Base-by-base conservation (phyloP, 2,888 invertebrate species). In the Diaprepes abbreviatus region DNA sequence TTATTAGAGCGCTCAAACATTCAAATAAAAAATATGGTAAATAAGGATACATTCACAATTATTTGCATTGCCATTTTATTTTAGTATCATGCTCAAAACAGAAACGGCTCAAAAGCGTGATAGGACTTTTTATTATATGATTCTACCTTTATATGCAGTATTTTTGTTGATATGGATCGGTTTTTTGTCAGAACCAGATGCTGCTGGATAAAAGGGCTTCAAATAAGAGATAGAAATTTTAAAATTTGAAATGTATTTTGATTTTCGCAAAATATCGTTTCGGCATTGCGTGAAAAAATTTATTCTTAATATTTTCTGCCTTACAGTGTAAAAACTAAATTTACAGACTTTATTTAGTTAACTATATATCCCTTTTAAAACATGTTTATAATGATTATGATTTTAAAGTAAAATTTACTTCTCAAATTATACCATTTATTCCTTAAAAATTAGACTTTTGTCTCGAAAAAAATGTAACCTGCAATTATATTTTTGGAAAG, bases 11-110 rank as follows among this genome's bases (percentile, higher is more conserved):
- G 28, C 55, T 67, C 54, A 67, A 54, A 48, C 63, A 50, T 50
- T 59, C 63, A 58, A 59, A 64, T 38, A 64, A 63, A 69, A 69
- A 58, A 52, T 69, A 69, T 59, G 64, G 64, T 50, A 68, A 63
- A 57, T 63, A 68, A 55, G 57, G 57, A 43, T 14, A 57, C 69
- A 57, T 69, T 70, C 54, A 28, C 70, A 70, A 66, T 66, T 66
- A 70, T 70, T 69, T 48, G 60, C 48, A 50, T 24, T 48, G 48
- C 70, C 57, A 17, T 70, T 70, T 69, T 63, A 40, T 59, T 59
- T 52, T 54, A 59, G 59, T 43, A 45, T 35, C 54, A 55, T 43
- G 54, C 54, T 59, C 38, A 50, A 52, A 58, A 59, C 66, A 50
- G 33, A 58, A 58, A 43, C 28, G 28, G 28, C 17, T 33, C 10